Evolutionary conservation across 2,888 invertebrate species (phyloP).

Genomic region (Liopterus haemorrhoidalis): DNA sequence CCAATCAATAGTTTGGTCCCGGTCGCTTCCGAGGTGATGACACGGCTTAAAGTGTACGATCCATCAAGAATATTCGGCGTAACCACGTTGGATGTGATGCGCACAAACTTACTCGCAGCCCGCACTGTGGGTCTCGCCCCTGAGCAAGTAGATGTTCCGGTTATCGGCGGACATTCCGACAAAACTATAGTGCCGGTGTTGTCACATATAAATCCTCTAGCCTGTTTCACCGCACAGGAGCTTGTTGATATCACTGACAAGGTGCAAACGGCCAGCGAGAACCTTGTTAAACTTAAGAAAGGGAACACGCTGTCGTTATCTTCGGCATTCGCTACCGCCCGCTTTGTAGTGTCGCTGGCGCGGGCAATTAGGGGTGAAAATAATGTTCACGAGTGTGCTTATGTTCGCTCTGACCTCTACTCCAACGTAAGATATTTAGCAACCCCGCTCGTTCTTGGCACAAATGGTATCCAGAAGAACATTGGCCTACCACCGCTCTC

Average conservation of each 20-base stretch:
- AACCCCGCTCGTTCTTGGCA: constrained; percentile 41
- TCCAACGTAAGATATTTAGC: constrained; percentile 40
- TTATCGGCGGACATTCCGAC: constrained; percentile 70
- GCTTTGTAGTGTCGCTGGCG: constrained; percentile 55
- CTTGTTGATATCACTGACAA: constrained; percentile 40
- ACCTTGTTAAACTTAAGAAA: constrained; percentile 58
- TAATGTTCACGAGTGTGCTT: constrained; percentile 41
- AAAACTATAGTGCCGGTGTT: constrained; percentile 71
- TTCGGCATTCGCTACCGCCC: constrained; percentile 57
- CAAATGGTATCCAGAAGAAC: constrained; percentile 39
- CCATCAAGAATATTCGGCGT: constrained; percentile 65
- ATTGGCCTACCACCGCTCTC: constrained; percentile 40
- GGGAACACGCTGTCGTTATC: constrained; percentile 55
- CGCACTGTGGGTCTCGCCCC: constrained; percentile 58
- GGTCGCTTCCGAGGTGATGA: constrained; percentile 61
- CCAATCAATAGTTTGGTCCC: constrained; percentile 67
- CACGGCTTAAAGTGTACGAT: constrained; percentile 57
- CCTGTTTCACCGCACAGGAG: constrained; percentile 41
- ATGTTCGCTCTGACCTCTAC: constrained; percentile 38
- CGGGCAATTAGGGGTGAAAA: constrained; percentile 45
- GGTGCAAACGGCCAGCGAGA: constrained; percentile 57
- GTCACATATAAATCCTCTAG: constrained; percentile 57
- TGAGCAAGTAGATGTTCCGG: constrained; percentile 62
- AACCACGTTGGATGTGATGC: constrained; percentile 64
- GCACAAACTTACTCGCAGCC: constrained; percentile 71